A percentile compares a stretch with the other conserved stretches of the same genome.
These are phyloP conservation scores for Toxonevra muliebris DNA, from an alignment of 2,888 invertebrate genomes.

Conservation along the genomic window DNA sequence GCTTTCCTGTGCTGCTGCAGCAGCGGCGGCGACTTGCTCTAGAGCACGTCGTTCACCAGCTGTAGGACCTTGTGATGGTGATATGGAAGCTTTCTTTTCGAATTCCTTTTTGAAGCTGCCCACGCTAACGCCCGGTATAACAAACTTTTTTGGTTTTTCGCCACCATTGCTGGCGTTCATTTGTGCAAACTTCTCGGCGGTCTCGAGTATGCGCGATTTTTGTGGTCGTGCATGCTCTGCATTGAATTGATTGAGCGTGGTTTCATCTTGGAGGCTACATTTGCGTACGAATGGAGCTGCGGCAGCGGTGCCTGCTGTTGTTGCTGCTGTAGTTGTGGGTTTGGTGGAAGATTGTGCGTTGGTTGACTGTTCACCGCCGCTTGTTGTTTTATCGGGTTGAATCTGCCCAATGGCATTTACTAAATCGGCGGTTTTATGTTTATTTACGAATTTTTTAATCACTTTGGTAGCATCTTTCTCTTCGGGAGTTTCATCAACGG, in stretches of 20 bases:
- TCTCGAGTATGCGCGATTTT: conserved; percentile 75
- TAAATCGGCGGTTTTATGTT: conserved; percentile 64
- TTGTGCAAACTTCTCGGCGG: conserved; percentile 76
- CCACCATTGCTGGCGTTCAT: conserved; percentile 52
- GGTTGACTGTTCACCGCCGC: conserved; percentile 27
- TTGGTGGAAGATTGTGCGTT: conserved; percentile 31
- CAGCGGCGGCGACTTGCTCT: conserved; percentile 55
- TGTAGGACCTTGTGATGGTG: conserved; percentile 64
- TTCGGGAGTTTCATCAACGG: conserved; percentile 57
- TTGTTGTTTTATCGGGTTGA: conserved; percentile 39
- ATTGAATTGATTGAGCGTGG: conserved; percentile 62
- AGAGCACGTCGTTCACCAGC: conserved; percentile 57
- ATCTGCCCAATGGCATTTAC: conserved; percentile 60
- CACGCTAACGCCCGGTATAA: conserved; percentile 83
- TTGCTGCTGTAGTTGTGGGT: conserved; percentile 30
- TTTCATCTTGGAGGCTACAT: conserved; percentile 63
- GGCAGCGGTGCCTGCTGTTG: conserved; percentile 18
- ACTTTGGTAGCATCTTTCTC: conserved; percentile 63
- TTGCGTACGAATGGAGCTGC: conserved; percentile 55
- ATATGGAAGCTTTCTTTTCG: conserved; percentile 79
- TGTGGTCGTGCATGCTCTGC: conserved; percentile 71
- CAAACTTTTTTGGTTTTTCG: conserved; percentile 80
- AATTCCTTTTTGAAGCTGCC: conserved; percentile 88
- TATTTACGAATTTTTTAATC: conserved; percentile 64
- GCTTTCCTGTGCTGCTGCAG: conserved; percentile 43